These are phyloP conservation scores for Hemicentrotus pulcherrimus DNA, from an alignment of 35 echinoderm and acorn worm species.

Conservation along the genomic window DNA sequence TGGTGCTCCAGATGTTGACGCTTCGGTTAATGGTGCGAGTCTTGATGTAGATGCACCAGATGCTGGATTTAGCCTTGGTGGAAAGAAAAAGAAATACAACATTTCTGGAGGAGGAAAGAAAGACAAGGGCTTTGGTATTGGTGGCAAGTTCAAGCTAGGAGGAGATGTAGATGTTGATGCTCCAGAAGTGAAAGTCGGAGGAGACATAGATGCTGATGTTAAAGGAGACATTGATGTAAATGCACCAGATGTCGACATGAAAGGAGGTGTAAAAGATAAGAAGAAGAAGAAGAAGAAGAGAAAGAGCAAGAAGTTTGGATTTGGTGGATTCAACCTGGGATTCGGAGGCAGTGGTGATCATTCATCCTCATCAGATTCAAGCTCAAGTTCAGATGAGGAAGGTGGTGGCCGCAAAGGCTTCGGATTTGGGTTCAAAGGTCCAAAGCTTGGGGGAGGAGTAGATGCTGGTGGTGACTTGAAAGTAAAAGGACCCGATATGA, in stretches of 20 bases:
- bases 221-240: slow-evolving; percentile 47
- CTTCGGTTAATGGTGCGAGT: background rate
- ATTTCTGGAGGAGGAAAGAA: slow-evolving; percentile 54
- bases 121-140: slow-evolving; percentile 56
- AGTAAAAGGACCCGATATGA: slow-evolving; percentile 21
- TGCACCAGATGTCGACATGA: slow-evolving; percentile 58
- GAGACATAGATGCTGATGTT: slow-evolving; percentile 40
- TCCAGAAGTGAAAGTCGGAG: slow-evolving; percentile 54
- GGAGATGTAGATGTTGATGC: slow-evolving; percentile 48
- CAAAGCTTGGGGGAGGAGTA: slow-evolving; percentile 42
- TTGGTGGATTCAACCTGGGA: slow-evolving; percentile 41
- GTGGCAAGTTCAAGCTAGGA: slow-evolving; percentile 54
- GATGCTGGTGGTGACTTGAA: slow-evolving; percentile 38
- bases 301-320: slow-evolving; percentile 50
- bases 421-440: slow-evolving; percentile 66
- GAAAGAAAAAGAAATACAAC: slow-evolving; percentile 41
- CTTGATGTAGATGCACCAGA: slow-evolving; percentile 32
- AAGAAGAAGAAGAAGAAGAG: background rate
- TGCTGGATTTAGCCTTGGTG: slow-evolving; percentile 46
- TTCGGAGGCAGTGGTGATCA: slow-evolving; percentile 43
- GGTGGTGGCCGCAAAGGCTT: slow-evolving; percentile 57
- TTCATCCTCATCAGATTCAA: background rate
- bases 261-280: background rate
- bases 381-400: slow-evolving; percentile 21
- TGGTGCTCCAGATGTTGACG: slow-evolving; percentile 32